Evolutionary conservation across 1,140 invertebrate genomes (phyloP).

Genomic region (Drosophila pectinifera): DNA sequence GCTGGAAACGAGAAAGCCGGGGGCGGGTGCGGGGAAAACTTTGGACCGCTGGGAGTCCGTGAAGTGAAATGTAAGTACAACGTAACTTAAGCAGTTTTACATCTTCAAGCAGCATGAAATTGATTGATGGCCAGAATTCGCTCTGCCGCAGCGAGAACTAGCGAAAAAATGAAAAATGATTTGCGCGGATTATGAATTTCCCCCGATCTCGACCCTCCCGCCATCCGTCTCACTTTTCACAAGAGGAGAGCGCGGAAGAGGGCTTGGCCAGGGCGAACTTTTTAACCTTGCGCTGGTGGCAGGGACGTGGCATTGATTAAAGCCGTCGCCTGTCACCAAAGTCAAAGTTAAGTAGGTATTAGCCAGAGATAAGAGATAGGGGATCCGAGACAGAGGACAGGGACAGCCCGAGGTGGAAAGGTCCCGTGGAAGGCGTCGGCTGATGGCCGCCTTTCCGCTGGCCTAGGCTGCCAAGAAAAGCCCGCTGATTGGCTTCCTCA

Average conservation of each 20-base stretch:
- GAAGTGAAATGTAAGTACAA: slow-evolving; percentile 81
- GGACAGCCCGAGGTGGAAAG: too few species aligned
- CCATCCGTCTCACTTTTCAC: slow-evolving; percentile 25
- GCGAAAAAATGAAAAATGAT: slow-evolving; percentile 78
- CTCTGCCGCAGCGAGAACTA: slow-evolving; percentile 35
- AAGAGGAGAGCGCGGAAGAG: neutral
- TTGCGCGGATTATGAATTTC: slow-evolving; percentile 70
- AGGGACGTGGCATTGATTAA: slow-evolving; percentile 70
- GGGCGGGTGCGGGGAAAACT: slow-evolving; percentile 25
- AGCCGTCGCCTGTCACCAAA: slow-evolving; percentile 71
- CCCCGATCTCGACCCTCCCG: slow-evolving; percentile 21
- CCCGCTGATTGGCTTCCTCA: slow-evolving; percentile 65
- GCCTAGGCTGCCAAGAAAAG: slow-evolving; percentile 55
- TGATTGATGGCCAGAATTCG: slow-evolving; percentile 72
- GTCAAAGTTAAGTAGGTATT: slow-evolving; percentile 80
- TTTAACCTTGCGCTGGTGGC: slow-evolving; percentile 58
- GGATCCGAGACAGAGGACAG: slow-evolving; percentile 4
- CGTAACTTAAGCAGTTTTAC: slow-evolving; percentile 82
- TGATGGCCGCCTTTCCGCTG: slow-evolving; percentile 59
- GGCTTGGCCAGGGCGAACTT: slow-evolving; percentile 30
- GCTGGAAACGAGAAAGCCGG: slow-evolving; percentile 1
- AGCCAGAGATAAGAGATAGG: slow-evolving; percentile 43
- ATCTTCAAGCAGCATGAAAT: slow-evolving; percentile 81
- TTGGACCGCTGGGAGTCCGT: slow-evolving; percentile 41
- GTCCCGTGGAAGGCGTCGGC: slow-evolving; percentile 11